Evolutionary conservation across 2,888 invertebrate species (phyloP), one percentile per base, ranked within the genome.

Genomic region (Zhuqinia jingwanae): DNA sequence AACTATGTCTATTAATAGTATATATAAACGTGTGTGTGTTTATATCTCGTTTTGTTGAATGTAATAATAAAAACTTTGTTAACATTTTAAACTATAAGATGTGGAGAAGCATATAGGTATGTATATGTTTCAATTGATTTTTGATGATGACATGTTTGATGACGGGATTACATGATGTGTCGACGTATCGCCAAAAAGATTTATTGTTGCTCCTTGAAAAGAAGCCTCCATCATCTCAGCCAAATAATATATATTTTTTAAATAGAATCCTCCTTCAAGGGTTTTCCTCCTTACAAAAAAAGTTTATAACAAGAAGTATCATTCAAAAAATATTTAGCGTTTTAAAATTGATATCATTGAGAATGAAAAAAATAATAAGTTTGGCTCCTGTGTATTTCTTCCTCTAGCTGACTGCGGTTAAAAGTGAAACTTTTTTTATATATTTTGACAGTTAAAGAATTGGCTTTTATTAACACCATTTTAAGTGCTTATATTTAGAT

Each of bases 341-440:
- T 65, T 70, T n/a, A 0, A 25, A 36, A 36, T 70, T 70, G 70
- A 70, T 70, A 70, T 70, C 22, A 20, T 70, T 2, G 27, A 53
- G 45, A 17, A 68, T n/a, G 17, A 17, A 45, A 76, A 36, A 56
- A 56, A 2, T 70, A 50, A n/a, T 75, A 25, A 47, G 6, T 76
- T 76, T 76, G 75, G 75, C 75, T 36, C 36, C 11, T 36, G 17
- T n/a, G 56, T 56, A 76, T 53, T 56, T 76, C 8, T 53, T 56
- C 53, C 53, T 76, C n/a, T 56, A 56, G 17, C 36, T 76, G 75
- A 76, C 75, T 85, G 84, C 63, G 84, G 84, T 85, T 85, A 85
- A 85, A 85, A 85, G 84, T 85, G 84, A 85, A 85, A 85, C 76
- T 83, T 68, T 78, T 76, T 75, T 76, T 78, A n/a, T n/a, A n/a